phyloP scores from a whole-genome alignment of 2,888 invertebrate species.

The Axea sp. region DNA sequence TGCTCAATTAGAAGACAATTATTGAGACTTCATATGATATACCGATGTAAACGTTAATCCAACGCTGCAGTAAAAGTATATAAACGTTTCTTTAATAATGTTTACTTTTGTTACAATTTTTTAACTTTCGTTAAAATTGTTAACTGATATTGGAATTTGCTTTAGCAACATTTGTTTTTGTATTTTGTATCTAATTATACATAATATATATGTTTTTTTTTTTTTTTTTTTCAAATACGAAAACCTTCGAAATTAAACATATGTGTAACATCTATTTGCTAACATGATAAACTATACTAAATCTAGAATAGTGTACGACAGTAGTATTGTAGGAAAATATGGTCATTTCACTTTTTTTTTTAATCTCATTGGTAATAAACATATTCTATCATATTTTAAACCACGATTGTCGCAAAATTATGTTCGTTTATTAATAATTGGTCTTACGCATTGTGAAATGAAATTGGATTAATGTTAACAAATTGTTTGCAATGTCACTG shows the following conservation, averaged over 20 bases:
- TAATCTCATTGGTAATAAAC: neutral
- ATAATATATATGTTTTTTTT: too few relatives aligned
- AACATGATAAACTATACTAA: neutral
- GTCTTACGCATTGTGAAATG: neutral
- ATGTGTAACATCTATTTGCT: too few relatives aligned
- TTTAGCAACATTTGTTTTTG: too few relatives aligned
- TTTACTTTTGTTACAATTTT: constrained; percentile 1
- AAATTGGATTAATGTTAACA: constrained; percentile 9
- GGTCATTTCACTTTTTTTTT: neutral
- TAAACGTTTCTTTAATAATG: too few relatives aligned
- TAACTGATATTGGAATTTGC: too few relatives aligned
- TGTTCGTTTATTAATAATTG: constrained; percentile 1
- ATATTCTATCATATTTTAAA: neutral
- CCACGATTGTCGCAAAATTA: neutral
- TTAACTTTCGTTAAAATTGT: too few relatives aligned
- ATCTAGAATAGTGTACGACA: neutral
- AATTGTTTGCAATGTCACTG: constrained; percentile 19
- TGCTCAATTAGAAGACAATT: constrained; percentile 32
- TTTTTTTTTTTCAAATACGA: too few relatives aligned
- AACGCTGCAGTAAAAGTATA: neutral
- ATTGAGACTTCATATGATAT: constrained; percentile 13
- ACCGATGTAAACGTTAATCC: neutral
- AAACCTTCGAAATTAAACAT: too few relatives aligned
- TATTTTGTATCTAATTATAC: too few relatives aligned
- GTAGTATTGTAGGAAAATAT: constrained; percentile 9